A percentile compares a stretch with the other conserved stretches of the same genome.
Conservation (phyloP, 2,797 vertebrate species). For the Premnoplex brunnescens region DNA sequence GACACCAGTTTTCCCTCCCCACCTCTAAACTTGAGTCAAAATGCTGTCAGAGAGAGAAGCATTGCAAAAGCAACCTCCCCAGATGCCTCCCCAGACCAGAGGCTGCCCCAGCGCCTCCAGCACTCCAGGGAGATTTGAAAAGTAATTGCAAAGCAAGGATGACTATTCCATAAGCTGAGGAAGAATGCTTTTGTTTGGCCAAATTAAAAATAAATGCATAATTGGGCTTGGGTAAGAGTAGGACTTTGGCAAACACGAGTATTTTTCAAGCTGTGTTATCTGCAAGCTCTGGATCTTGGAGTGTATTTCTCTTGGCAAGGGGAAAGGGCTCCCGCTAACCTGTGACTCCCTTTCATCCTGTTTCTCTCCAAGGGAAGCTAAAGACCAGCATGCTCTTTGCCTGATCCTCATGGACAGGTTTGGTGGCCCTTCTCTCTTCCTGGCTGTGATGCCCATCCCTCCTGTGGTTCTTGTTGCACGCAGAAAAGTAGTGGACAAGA, state of each 20-base stretch:
- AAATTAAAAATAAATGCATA: constrained; percentile 18
- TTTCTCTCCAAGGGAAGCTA: not conserved
- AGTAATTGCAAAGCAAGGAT: not conserved
- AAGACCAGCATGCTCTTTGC: not conserved
- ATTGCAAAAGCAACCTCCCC: not conserved
- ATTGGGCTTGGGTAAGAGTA: not conserved
- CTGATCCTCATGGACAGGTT: not conserved
- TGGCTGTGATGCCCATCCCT: not conserved
- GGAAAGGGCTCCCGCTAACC: not conserved
- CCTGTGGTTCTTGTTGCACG: not conserved
- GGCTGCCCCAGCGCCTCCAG: not conserved
- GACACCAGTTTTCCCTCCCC: not conserved
- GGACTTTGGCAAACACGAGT: constrained; percentile 2
- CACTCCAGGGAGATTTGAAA: not conserved
- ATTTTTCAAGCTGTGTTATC: not conserved
- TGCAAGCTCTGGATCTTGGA: not conserved
- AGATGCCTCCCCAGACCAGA: not conserved
- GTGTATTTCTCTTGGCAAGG: not conserved
- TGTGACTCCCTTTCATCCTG: not conserved
- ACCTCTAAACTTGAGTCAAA: not conserved
- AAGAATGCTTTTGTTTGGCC: constrained; percentile 8
- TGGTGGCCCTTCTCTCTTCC: not conserved
- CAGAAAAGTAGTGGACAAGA: not conserved
- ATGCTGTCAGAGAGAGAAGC: not conserved
- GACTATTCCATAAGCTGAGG: not conserved